Conservation (phyloP, 1,140 invertebrate species). For the Diorhabda carinulata region DNA sequence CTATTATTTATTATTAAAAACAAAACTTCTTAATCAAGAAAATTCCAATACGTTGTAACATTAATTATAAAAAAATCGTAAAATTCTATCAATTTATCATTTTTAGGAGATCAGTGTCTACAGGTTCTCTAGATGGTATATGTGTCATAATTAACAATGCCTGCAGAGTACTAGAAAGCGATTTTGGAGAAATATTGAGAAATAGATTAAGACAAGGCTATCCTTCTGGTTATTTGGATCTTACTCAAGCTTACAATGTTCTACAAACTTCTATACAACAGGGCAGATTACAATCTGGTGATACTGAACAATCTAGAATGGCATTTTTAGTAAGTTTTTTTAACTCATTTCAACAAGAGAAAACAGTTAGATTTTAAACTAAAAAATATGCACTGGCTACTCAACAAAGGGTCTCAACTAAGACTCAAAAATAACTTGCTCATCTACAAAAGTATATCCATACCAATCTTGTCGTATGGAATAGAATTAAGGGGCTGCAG, state of each 20-base stretch:
- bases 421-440: too few relatives aligned
- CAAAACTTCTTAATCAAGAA: too few relatives aligned
- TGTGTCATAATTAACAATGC: constrained; percentile 97
- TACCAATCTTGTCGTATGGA: too few relatives aligned
- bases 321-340: constrained; percentile 48
- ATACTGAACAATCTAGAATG: constrained; percentile 66
- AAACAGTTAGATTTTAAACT: neutral
- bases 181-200: constrained; percentile 75
- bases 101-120: constrained; percentile 76
- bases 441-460: too few relatives aligned
- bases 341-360: neutral
- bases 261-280: constrained; percentile 78
- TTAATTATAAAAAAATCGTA: too few relatives aligned
- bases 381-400: neutral
- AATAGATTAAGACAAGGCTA: constrained; percentile 77
- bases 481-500: too few relatives aligned
- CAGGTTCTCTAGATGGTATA: constrained; percentile 89
- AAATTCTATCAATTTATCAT: neutral
- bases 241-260: constrained; percentile 75
- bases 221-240: constrained; percentile 78
- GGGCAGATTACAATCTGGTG: constrained; percentile 74
- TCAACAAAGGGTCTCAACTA: too few relatives aligned
- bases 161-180: constrained; percentile 80
- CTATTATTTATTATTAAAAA: too few relatives aligned
- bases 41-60: too few relatives aligned